phyloP scores from a whole-genome alignment of 2,113 vertebrate species.

The Nettapus auritus region DNA sequence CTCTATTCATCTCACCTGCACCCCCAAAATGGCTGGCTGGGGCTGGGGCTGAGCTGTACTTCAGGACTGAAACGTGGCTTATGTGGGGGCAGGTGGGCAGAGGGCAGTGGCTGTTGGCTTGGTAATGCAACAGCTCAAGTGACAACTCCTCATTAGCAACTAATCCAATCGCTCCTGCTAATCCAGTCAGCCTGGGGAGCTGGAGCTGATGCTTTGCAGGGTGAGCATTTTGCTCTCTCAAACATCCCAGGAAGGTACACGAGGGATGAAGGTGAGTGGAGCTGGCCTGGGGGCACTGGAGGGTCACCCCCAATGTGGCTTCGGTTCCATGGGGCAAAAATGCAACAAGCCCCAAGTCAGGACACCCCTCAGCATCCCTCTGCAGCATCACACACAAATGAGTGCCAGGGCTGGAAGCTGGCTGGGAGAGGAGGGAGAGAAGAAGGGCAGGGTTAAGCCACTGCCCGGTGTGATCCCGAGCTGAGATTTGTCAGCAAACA shows the following conservation, averaged over 20 bases:
- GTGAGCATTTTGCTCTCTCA: neutral
- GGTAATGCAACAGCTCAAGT: neutral
- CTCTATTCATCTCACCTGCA: neutral
- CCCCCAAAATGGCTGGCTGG: neutral
- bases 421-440: neutral
- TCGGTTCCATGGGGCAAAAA: fast-evolving
- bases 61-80: neutral
- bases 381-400: too few species aligned
- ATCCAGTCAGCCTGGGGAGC: conserved; percentile 16
- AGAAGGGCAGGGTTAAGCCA: neutral
- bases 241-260: neutral
- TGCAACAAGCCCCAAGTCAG: neutral
- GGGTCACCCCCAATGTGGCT: neutral
- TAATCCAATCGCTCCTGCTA: conserved; percentile 40
- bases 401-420: neutral
- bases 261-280: neutral
- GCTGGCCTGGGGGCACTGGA: fast-evolving
- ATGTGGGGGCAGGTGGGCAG: neutral
- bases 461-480: neutral
- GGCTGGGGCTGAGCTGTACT: neutral
- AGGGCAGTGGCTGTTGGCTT: neutral
- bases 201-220: neutral
- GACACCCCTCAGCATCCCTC: too few species aligned
- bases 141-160: conserved; percentile 45
- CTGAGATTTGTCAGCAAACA: conserved; percentile 14